Evolutionary conservation across 2,888 invertebrate genomes (phyloP).

Genomic region (Idaea dimidiata): DNA sequence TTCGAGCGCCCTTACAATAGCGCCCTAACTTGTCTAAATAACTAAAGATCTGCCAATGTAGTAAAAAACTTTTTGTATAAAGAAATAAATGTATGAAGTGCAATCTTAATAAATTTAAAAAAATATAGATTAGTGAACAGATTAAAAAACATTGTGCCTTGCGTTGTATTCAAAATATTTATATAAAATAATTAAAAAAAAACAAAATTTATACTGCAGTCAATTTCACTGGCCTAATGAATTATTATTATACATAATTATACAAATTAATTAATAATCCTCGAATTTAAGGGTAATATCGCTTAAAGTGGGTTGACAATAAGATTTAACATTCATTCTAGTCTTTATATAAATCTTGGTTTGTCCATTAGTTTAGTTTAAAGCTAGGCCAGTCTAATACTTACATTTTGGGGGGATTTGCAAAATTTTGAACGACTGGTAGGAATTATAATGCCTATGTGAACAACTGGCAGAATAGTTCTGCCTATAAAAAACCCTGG

Average conservation of each 20-base stretch:
- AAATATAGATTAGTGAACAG: slow-evolving; percentile 48
- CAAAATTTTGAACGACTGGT: background rate
- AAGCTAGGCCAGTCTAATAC: slow-evolving; percentile 29
- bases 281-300: slow-evolving; percentile 72
- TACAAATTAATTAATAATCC: slow-evolving; percentile 56
- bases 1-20: slow-evolving; percentile 33
- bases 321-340: slow-evolving; percentile 63
- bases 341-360: slow-evolving; percentile 67
- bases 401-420: slow-evolving; percentile 7
- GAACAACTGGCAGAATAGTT: background rate
- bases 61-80: slow-evolving; percentile 39
- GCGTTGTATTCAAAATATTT: slow-evolving; percentile 66
- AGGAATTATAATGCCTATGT: background rate
- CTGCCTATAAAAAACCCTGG: background rate
- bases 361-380: slow-evolving; percentile 40
- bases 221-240: slow-evolving; percentile 73
- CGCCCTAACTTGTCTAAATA: slow-evolving; percentile 46
- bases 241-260: slow-evolving; percentile 61
- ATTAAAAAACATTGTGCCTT: slow-evolving; percentile 70
- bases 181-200: slow-evolving; percentile 43
- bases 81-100: slow-evolving; percentile 39
- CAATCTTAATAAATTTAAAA: slow-evolving; percentile 49
- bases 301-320: slow-evolving; percentile 75
- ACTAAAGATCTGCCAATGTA: slow-evolving; percentile 68
- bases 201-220: slow-evolving; percentile 63